A percentile compares a stretch with the other conserved stretches of the same genome.
These are phyloP conservation scores for Agrenia bidenticulata DNA, from an alignment of 2,888 invertebrate genomes.

Conservation along the genomic window DNA sequence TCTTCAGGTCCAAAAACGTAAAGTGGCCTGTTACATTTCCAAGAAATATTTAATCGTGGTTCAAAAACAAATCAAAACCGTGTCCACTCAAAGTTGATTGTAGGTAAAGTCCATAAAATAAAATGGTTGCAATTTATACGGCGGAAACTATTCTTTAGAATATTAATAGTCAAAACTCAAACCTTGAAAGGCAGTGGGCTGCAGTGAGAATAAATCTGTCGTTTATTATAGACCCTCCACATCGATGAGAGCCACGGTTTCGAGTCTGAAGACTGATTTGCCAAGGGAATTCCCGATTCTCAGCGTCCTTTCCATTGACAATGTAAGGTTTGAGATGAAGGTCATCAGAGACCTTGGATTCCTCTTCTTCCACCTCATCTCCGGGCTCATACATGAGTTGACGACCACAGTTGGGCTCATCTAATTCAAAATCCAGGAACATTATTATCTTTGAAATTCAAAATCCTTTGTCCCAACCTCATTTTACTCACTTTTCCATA, in stretches of 20 bases:
- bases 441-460: not conserved
- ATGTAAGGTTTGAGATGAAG: constrained; percentile 30
- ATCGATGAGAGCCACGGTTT: constrained; percentile 35
- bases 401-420: constrained; percentile 43
- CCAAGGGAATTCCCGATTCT: constrained; percentile 49
- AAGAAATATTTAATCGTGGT: no score
- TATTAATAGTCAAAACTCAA: no score
- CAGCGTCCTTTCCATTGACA: constrained; percentile 46
- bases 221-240: constrained; percentile 47
- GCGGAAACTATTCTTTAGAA: no score
- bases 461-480: not conserved
- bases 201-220: constrained; percentile 43
- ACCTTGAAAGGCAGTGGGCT: constrained; percentile 48
- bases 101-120: no score
- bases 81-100: no score
- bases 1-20: no score
- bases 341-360: not conserved
- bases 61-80: no score
- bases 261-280: constrained; percentile 40
- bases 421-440: constrained; percentile 18
- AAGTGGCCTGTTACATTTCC: no score
- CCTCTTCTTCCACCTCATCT: constrained; percentile 31
- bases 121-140: no score
- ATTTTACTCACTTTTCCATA: constrained; percentile 46
- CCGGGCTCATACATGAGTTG: constrained; percentile 46